A percentile compares a stretch with the other conserved stretches of the same genome.
Conservation (phyloP, 2,888 invertebrate genomes). For the Artemia sinica region DNA sequence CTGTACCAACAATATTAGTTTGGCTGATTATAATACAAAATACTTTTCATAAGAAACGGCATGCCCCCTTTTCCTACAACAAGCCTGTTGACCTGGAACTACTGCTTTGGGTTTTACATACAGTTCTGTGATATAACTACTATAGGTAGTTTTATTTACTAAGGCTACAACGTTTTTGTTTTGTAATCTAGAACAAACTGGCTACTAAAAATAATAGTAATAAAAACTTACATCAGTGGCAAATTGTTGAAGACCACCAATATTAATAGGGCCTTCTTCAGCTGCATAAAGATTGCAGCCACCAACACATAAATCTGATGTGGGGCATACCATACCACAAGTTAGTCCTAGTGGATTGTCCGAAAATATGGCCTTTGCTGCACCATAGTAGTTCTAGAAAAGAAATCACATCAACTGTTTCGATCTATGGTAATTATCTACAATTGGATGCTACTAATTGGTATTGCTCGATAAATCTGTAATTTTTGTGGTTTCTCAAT, state of each 20-base stretch:
- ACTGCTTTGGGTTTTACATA: too few relatives aligned
- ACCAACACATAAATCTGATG: slow-evolving; percentile 93
- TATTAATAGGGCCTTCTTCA: slow-evolving; percentile 96
- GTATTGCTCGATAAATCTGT: too few relatives aligned
- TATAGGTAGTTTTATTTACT: slow-evolving; percentile 19
- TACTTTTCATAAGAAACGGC: too few relatives aligned
- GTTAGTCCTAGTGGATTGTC: slow-evolving; percentile 91
- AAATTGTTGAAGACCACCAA: slow-evolving; percentile 93
- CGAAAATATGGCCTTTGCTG: slow-evolving; percentile 83
- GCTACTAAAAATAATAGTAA: background rate
- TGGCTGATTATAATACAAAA: too few relatives aligned
- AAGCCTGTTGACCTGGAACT: too few relatives aligned
- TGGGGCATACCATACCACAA: slow-evolving; percentile 97
- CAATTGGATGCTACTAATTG: background rate
- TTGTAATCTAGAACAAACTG: background rate
- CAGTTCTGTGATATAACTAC: background rate
- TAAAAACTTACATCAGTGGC: slow-evolving; percentile 59
- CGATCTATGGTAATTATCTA: background rate
- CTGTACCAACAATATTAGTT: too few relatives aligned
- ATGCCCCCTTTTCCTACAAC: too few relatives aligned
- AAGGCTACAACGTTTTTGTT: background rate
- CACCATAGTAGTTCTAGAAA: slow-evolving; percentile 84
- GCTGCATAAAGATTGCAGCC: slow-evolving; percentile 89
- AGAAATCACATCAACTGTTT: slow-evolving; percentile 16
- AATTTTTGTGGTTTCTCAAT: too few relatives aligned